phyloP scores from a whole-genome alignment of 1,140 invertebrate genomes.

The Octopus bimaculoides region DNA sequence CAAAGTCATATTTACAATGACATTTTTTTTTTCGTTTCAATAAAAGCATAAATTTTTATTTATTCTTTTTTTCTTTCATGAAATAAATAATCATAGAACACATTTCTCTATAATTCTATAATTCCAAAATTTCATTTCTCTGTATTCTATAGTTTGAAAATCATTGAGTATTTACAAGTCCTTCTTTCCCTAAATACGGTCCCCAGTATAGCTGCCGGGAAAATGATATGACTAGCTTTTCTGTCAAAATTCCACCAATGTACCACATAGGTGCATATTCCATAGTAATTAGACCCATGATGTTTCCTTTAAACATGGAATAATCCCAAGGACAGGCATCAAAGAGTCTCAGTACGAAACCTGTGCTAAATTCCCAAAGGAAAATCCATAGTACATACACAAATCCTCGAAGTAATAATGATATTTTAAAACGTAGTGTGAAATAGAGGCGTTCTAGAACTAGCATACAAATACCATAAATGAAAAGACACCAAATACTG shows the following conservation, averaged over 20 bases:
- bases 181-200: conserved; percentile 17
- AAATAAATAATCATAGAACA: too few species aligned
- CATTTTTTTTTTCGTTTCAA: too few species aligned
- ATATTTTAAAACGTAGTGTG: conserved; percentile 43
- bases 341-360: conserved; percentile 58
- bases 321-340: conserved; percentile 64
- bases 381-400: conserved; percentile 60
- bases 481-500: conserved; percentile 60
- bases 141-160: too few species aligned
- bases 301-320: conserved; percentile 58
- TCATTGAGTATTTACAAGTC: too few species aligned
- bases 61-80: too few species aligned
- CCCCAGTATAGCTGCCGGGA: conserved; percentile 53
- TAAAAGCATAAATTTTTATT: too few species aligned
- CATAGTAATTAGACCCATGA: conserved; percentile 61
- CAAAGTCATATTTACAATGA: too few species aligned
- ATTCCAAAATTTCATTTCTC: too few species aligned
- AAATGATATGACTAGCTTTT: conserved; percentile 53
- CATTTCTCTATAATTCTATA: too few species aligned
- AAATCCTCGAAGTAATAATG: conserved; percentile 54
- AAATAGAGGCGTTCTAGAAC: conserved; percentile 58
- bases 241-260: conserved; percentile 51
- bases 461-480: conserved; percentile 58
- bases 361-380: conserved; percentile 61
- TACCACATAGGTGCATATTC: conserved; percentile 63